Evolutionary conservation across 2,888 invertebrate genomes (phyloP).

Genomic region (Mythimna impura): DNA sequence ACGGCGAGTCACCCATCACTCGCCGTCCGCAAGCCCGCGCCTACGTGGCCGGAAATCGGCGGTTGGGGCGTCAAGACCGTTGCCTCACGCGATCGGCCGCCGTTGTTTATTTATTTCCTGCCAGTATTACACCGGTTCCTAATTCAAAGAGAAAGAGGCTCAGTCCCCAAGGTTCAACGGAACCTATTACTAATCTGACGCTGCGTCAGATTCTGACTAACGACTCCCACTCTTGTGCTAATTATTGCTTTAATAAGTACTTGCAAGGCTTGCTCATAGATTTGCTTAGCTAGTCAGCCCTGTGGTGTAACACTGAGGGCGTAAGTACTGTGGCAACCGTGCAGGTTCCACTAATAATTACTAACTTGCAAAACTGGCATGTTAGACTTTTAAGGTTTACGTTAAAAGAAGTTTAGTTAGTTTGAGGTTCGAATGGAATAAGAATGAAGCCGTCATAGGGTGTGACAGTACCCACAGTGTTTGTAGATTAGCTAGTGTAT

Average conservation of each 20-base stretch:
- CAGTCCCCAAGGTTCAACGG: slow-evolving; percentile 37
- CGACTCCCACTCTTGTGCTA: slow-evolving; percentile 52
- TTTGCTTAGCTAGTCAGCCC: slow-evolving; percentile 36
- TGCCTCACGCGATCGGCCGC: too few species aligned
- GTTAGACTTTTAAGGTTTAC: too few species aligned
- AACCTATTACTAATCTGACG: slow-evolving; percentile 41
- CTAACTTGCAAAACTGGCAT: too few species aligned
- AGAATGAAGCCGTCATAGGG: too few species aligned
- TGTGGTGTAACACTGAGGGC: slow-evolving; percentile 49
- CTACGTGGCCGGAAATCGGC: too few species aligned
- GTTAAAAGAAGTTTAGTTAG: too few species aligned
- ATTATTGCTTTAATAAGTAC: slow-evolving; percentile 49
- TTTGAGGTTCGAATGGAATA: too few species aligned
- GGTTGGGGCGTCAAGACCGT: too few species aligned
- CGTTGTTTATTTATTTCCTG: neutral
- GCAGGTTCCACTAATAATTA: too few species aligned
- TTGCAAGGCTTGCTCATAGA: slow-evolving; percentile 51
- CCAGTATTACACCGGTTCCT: slow-evolving; percentile 25
- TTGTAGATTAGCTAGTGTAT: neutral
- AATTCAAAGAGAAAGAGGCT: slow-evolving; percentile 49
- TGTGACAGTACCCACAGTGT: neutral
- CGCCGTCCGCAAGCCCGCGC: too few species aligned
- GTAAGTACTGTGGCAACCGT: too few species aligned
- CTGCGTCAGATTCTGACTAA: slow-evolving; percentile 58
- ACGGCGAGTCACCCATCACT: too few species aligned